Evolutionary conservation across 2,113 vertebrate genomes (phyloP), one percentile per base, ranked within the genome.

Genomic region (Oncorhynchus masou): DNA sequence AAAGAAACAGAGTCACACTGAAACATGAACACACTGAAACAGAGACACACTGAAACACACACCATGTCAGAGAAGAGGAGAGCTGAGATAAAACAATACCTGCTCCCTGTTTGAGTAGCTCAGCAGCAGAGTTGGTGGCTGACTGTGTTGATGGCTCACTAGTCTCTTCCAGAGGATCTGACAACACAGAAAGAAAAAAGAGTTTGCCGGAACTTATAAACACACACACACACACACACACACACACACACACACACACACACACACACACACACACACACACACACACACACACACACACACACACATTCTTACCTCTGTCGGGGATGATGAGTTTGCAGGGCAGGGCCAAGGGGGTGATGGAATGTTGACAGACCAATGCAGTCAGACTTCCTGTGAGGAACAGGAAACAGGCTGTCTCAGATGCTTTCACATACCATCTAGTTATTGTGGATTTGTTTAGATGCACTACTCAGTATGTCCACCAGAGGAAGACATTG

Each of bases 31-130:
- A 66, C 6, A 19, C 19, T 57, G 51, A 13, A 57, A 19, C 13
- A 1, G 2, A 16, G 1, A 39, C 16, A 68, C 19, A 65, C 54
- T 65, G 15, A 68, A 24, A 76, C 29, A 73, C 1, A 39, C 8
- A 9, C 34, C 34, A 39, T 39, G 34, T 2, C 34, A 39, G 34
- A 39, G 34, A 39, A 39, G 34, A 39, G 34, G 34, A 39, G 34
- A 60, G 66, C 4, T 62, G 27, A 31, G 62, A 54, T 71, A 25
- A 20, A 15, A 7, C 15, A 27, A 15, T 84, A 99, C 97, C 97
- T 95, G 97, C 97, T 51, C 97, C 97, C 86, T 99, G 97, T 79
- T 96, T 98, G 27, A 99, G 91, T 24, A 99, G 94, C 75, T 99
- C 97, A 0, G 93, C 94, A 11, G 97, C 96, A 0, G 97, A 98